Evolutionary conservation across 35 echinoderm and acorn worm genomes (phyloP), one percentile per base, ranked within the genome.

Genomic region (Ptychodera flava): DNA sequence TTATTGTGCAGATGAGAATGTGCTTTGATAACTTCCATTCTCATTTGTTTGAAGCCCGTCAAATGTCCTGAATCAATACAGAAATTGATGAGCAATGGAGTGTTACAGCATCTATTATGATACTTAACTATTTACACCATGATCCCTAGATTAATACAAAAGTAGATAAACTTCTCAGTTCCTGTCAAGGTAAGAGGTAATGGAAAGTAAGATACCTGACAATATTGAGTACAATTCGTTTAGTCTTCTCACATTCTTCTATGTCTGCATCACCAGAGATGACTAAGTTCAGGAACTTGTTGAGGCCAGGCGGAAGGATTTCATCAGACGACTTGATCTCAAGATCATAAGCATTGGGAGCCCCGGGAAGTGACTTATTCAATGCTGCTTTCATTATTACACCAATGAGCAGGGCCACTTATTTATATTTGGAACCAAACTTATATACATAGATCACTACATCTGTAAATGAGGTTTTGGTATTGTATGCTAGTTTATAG

Each of bases 1-100:
- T 22, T 30, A 87, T 92, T 6, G 78, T 85, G 28, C 90, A 89
- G 1, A 95, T 78, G 10, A 95, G 83, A 2, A 95, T 92, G 87
- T 95, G 93, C 36, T 95, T 95, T 64, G 89, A 90, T 28, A 95
- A 85, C 36, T 95, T 95, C 93, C 93, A 95, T 81, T 91, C 33
- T 33, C 78, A 86, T 22, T 88, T 80, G 28, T 89, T 88, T 31
- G 86, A 81, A 81, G 90, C 90, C 28, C 90, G 33, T 82, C 93
- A 95, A 31, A 95, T 33, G 80, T 95, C 90, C 36, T 95, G 83
- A 52, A 83, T 0, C 28, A 30, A 31, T 16, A 6, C 1, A 86
- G 35, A 29, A 77, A 86, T 0, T 28, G 30, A 77, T 31, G n/a
- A n/a, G 15, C n/a, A 16, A 77, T 77, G 15, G 15, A 15, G n/a